A percentile compares a stretch with the other conserved stretches of the same genome.
phyloP scores from a whole-genome alignment of 35 echinoderm and acorn worm species.

The Lytechinus variegatus region DNA sequence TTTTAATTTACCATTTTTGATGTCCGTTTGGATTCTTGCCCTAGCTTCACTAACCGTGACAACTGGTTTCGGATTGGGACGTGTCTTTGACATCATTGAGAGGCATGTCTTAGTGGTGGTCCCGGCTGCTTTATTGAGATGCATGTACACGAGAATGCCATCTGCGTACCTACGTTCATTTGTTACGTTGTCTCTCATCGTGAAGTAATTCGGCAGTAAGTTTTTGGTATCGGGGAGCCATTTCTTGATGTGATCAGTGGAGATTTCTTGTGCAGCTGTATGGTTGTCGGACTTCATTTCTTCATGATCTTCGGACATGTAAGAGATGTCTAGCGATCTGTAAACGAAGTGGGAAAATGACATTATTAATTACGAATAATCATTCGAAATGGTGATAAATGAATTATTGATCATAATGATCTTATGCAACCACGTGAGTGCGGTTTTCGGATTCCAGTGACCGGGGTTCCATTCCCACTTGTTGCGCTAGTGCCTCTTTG shows the following conservation, averaged over 20 bases:
- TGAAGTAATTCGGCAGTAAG: slow-evolving; percentile 35
- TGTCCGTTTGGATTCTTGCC: background rate
- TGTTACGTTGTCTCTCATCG: slow-evolving; percentile 21
- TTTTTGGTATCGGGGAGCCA: slow-evolving; percentile 36
- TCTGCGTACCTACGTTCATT: background rate
- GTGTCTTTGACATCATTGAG: background rate
- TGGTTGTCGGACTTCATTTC: background rate
- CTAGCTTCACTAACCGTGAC: background rate
- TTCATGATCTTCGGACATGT: background rate
- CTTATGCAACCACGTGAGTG: too few species aligned
- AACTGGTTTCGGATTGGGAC: background rate
- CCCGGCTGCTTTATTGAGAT: slow-evolving; percentile 74
- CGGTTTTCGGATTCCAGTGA: too few species aligned
- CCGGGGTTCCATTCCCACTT: too few species aligned
- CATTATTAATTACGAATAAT: too few species aligned
- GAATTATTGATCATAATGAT: too few species aligned
- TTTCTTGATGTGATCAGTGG: slow-evolving; percentile 51
- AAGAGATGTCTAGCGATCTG: background rate
- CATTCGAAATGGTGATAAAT: too few species aligned
- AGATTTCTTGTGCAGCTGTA: background rate
- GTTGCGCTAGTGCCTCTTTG: too few species aligned
- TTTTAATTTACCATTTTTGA: background rate
- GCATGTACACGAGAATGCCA: slow-evolving; percentile 54
- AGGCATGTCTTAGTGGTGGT: slow-evolving; percentile 70
- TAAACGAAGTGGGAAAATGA: background rate